Conservation (phyloP, 1,140 invertebrate genomes). For the Nixonia krombeini region DNA sequence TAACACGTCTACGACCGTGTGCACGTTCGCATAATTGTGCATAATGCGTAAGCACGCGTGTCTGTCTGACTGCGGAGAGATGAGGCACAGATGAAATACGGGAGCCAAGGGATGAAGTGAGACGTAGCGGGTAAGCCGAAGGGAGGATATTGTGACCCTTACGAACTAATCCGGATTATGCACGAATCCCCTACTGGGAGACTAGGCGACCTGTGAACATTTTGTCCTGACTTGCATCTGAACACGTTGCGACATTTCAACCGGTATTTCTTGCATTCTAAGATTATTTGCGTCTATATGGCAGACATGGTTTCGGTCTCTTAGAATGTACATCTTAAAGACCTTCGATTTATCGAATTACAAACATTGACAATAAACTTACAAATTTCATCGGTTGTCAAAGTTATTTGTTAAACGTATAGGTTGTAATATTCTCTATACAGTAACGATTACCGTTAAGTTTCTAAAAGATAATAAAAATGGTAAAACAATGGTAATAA, state of each 20-base stretch:
- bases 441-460: no score
- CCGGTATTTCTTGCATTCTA: constrained; percentile 24
- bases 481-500: no score
- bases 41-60: constrained; percentile 51
- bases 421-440: no score
- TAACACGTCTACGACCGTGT: constrained; percentile 24
- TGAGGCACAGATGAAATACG: constrained; percentile 45
- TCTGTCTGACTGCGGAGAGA: constrained; percentile 32
- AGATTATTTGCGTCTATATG: background rate
- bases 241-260: constrained; percentile 54
- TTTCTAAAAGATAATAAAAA: no score
- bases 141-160: constrained; percentile 67
- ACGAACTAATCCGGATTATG: constrained; percentile 70
- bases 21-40: constrained; percentile 47
- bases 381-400: no score
- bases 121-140: constrained; percentile 36
- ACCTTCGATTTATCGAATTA: no score
- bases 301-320: no score
- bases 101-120: constrained; percentile 31
- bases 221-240: constrained; percentile 53
- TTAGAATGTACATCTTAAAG: no score
- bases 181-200: constrained; percentile 60
- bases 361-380: no score
- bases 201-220: constrained; percentile 60
- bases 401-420: no score